A percentile compares a stretch with the other conserved stretches of the same genome.
Evolutionary conservation across 2,797 vertebrate species (phyloP).

Genomic region (Hyperoplus immaculatus): DNA sequence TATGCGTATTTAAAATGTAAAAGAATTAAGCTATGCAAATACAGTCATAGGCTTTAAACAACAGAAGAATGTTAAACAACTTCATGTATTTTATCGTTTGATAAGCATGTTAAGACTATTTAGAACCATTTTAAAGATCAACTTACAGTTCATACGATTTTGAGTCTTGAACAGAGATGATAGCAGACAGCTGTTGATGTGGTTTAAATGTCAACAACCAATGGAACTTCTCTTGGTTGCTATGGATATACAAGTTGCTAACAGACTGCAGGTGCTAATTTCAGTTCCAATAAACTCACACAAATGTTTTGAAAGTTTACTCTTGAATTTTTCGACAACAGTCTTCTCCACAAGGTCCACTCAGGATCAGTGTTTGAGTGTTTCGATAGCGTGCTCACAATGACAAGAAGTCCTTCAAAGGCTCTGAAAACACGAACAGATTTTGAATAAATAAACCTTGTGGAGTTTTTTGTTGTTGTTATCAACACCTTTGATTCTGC

Average conservation of each 20-base stretch:
- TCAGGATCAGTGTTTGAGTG: not conserved
- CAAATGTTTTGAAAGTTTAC: not conserved
- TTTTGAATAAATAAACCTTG: not conserved
- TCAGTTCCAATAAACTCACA: not conserved
- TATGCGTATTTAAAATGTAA: too few relatives aligned
- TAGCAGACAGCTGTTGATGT: not conserved
- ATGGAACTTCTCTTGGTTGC: conserved; percentile 2
- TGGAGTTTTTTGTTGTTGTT: not conserved
- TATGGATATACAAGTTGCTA: conserved; percentile 12
- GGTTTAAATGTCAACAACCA: conserved; percentile 21
- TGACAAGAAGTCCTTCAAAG: not conserved
- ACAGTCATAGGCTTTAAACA: not conserved
- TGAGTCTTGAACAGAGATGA: not conserved
- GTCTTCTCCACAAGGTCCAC: not conserved
- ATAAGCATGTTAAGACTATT: not conserved
- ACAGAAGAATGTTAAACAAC: not conserved
- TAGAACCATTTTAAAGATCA: not conserved
- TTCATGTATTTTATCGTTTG: not conserved
- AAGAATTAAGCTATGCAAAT: not conserved
- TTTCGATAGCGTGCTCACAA: not conserved
- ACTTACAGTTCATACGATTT: conserved; percentile 14
- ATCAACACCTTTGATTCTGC: not conserved
- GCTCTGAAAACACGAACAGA: not conserved
- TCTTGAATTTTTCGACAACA: not conserved
- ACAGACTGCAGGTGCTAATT: not conserved